phyloP scores from a whole-genome alignment of 2,797 vertebrate species.

The Argentina silus region DNA sequence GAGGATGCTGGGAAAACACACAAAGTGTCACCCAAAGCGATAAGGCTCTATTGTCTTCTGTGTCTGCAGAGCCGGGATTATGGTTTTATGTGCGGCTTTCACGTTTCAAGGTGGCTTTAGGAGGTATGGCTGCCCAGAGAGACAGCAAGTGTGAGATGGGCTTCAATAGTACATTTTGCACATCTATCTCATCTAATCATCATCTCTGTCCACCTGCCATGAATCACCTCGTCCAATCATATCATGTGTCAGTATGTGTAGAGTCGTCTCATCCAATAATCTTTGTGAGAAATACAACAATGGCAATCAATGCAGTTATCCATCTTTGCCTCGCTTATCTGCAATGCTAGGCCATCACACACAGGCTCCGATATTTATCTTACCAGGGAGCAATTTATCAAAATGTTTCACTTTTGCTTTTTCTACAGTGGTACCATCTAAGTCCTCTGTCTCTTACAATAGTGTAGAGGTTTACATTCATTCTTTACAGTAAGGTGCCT shows the following conservation, averaged over 20 bases:
- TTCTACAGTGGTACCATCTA: no score
- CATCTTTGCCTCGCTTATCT: neutral
- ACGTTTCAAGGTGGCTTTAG: conserved; percentile 57
- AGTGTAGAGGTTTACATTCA: no score
- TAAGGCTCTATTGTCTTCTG: conserved; percentile 69
- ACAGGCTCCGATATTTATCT: no score
- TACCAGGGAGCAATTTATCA: neutral
- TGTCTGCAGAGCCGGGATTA: conserved; percentile 67
- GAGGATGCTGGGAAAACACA: conserved; percentile 70
- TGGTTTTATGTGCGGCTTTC: conserved; percentile 64
- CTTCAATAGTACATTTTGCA: neutral
- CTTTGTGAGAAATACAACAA: neutral
- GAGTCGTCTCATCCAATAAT: neutral
- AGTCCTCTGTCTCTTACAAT: no score
- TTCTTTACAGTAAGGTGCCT: no score
- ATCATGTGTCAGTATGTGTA: neutral
- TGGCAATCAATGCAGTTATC: neutral
- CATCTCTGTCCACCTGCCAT: neutral
- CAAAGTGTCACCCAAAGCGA: conserved; percentile 68
- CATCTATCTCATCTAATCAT: neutral
- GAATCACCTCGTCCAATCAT: neutral
- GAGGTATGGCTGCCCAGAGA: conserved; percentile 11
- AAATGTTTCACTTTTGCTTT: neutral
- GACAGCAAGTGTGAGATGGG: neutral
- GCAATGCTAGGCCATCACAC: no score